phyloP scores from a whole-genome alignment of 2,113 vertebrate genomes.

The Piprites chloris region DNA sequence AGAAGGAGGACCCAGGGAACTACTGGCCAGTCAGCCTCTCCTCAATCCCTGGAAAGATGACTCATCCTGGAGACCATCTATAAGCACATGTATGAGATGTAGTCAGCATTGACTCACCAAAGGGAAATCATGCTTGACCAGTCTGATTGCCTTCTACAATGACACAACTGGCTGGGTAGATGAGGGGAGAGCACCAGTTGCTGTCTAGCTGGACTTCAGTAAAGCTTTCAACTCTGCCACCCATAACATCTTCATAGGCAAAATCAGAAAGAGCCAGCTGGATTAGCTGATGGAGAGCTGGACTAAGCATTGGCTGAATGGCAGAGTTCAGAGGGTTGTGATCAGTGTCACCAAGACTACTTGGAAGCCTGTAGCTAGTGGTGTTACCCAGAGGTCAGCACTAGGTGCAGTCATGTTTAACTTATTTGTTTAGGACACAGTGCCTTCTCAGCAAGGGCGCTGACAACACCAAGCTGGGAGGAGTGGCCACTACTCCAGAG shows the following conservation, averaged over 20 bases:
- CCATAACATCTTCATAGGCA: neutral
- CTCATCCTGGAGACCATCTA: neutral
- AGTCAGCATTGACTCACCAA: neutral
- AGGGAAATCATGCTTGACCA: neutral
- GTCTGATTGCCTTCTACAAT: neutral
- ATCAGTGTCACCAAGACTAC: neutral
- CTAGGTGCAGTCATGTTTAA: neutral
- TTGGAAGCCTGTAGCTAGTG: neutral
- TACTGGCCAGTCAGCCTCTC: neutral
- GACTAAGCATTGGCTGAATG: neutral
- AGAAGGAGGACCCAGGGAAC: neutral
- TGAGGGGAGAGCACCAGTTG: neutral
- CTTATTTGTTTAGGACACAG: neutral
- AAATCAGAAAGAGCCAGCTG: neutral
- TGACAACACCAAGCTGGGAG: neutral
- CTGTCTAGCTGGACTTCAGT: neutral
- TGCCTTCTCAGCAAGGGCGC: neutral
- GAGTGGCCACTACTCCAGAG: neutral
- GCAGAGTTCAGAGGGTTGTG: neutral
- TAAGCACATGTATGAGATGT: neutral
- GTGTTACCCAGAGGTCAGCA: neutral
- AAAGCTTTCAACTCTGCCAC: neutral
- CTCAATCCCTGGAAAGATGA: neutral
- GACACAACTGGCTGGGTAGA: neutral
- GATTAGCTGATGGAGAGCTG: neutral